phyloP scores from a whole-genome alignment of 2,888 invertebrate genomes.

The Nemapogon koenigi region DNA sequence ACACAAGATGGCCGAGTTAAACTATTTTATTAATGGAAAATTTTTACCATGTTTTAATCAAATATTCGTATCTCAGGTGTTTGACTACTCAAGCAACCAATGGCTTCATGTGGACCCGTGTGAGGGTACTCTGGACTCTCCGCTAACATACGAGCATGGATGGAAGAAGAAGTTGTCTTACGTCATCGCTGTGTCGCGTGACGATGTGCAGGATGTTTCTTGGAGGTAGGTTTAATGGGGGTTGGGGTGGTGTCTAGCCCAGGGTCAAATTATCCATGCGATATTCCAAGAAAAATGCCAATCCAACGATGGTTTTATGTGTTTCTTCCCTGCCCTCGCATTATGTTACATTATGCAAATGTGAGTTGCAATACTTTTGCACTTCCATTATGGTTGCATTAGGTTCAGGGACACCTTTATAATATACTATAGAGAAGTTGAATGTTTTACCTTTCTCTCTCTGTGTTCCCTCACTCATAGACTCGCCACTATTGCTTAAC shows the following conservation, averaged over 20 bases:
- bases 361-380: background rate
- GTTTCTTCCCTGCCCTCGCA: too few species aligned
- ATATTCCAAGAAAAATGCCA: too few species aligned
- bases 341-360: too few species aligned
- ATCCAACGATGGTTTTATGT: too few species aligned
- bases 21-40: too few species aligned
- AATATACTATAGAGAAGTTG: background rate
- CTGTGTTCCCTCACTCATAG: too few species aligned
- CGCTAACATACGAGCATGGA: slow-evolving; percentile 88
- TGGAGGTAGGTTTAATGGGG: slow-evolving; percentile 84
- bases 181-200: slow-evolving; percentile 84
- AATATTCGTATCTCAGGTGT: too few species aligned
- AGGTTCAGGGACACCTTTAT: background rate
- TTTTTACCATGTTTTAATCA: too few species aligned
- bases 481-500: too few species aligned
- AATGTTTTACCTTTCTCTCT: background rate
- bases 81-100: slow-evolving; percentile 71
- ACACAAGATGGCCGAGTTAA: too few species aligned
- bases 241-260: too few species aligned
- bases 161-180: slow-evolving; percentile 90
- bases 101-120: slow-evolving; percentile 98
- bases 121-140: slow-evolving; percentile 86
- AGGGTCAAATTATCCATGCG: too few species aligned
- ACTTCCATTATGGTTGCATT: background rate
- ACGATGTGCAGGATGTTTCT: slow-evolving; percentile 93